Conservation (phyloP, 2,888 invertebrate species). For the Chalcosyrphus nemorum region DNA sequence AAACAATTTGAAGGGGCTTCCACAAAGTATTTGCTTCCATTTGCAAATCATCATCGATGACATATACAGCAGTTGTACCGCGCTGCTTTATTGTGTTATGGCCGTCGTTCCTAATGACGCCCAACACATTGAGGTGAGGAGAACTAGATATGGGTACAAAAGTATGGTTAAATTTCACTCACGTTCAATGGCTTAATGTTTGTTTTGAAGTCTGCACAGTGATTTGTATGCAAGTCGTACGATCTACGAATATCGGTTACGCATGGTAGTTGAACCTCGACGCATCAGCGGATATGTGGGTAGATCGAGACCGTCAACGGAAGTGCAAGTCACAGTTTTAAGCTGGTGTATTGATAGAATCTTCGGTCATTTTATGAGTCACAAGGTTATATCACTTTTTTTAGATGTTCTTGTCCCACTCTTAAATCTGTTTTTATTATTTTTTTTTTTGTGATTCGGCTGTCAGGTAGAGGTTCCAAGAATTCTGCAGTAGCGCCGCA, state of each 20-base stretch:
- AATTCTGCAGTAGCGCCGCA: neutral
- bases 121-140: neutral
- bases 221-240: slow-evolving; percentile 55
- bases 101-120: slow-evolving; percentile 43
- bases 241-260: slow-evolving; percentile 66
- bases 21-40: slow-evolving; percentile 59
- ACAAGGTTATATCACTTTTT: neutral
- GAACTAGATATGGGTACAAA: neutral
- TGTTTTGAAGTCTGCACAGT: slow-evolving; percentile 29
- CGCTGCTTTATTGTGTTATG: slow-evolving; percentile 27
- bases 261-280: slow-evolving; percentile 44
- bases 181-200: slow-evolving; percentile 31
- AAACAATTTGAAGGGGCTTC: slow-evolving; percentile 60
- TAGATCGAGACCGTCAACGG: slow-evolving; percentile 7
- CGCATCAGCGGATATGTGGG: neutral
- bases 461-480: neutral
- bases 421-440: no score
- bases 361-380: neutral
- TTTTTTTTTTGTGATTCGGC: no score
- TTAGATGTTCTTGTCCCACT: slow-evolving; percentile 2
- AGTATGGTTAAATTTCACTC: slow-evolving; percentile 26
- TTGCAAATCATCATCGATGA: slow-evolving; percentile 67
- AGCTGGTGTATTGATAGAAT: neutral
- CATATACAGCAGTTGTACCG: slow-evolving; percentile 36
- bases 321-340: slow-evolving; percentile 48